Base-by-base conservation (phyloP, 2,888 invertebrate species). In the Deroplatys truncata region DNA sequence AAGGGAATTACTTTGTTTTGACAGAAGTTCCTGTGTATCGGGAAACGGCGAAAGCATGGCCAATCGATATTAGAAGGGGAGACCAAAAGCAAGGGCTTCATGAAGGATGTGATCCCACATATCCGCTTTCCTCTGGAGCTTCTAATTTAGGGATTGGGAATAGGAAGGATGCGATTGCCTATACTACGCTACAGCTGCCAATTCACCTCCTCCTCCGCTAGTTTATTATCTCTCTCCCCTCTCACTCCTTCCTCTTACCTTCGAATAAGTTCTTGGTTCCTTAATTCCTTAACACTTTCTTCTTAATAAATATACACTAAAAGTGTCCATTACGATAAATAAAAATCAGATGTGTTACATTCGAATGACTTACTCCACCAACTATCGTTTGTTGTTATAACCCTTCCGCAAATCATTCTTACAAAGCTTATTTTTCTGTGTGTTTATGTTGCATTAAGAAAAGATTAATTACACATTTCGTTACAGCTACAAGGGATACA, bases 1-100 rank as follows among this genome's bases (percentile, higher is more conserved):
- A 89, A 89, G 90, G 90, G 90, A 91, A 91, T 91, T 91, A 90
- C 90, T 90, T 89, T 91, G 90, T 91, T 91, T 90, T 90, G 90
- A 90, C 90, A 89, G 56, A 83, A 82, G 82, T 82, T 86, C 82
- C 85, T 85, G 49, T 72, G 28, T 72, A 56, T 84, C 56, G 56
- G 56, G 56, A 72, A 72, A 72, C 56, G 56, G 56, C 20, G 56
- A 72, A 72, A 72, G 56, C 56, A 72, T 56, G 72, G 31, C 25
- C 88, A 43, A n/a, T 31, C 83, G 83, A 83, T 88, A 43, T 84
- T 84, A 84, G 88, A 88, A 28, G 84, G 84, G 83, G 84, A 84
- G 49, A n/a, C 28, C n/a, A 43, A 28, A 35, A 43, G 84, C 20
- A 83, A 49, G 56, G 56, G 49, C 86, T 86, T 43, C 43, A 43